A percentile compares a stretch with the other conserved stretches of the same genome.
These are phyloP conservation scores for Rhabditoides inermis DNA, from an alignment of 2,888 invertebrate genomes.

Conservation along the genomic window DNA sequence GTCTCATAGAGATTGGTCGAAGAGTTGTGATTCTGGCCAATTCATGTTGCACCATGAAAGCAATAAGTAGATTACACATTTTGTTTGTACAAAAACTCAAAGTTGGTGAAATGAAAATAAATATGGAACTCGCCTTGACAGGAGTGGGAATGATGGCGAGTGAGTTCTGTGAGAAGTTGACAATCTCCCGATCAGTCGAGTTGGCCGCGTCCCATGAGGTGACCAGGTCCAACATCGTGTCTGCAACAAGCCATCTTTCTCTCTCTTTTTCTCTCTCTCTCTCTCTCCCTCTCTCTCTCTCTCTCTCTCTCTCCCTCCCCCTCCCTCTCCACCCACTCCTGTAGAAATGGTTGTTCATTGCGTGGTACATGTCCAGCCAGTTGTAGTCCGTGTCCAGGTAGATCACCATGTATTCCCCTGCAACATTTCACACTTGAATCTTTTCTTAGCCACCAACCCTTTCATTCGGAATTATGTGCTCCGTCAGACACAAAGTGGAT, in stretches of 20 bases:
- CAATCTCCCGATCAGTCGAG: constrained; percentile 41
- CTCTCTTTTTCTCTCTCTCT: background rate
- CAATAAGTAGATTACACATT: no score
- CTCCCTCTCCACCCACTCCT: constrained; percentile 27
- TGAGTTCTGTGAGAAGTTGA: constrained; percentile 66
- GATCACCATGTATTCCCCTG: constrained; percentile 77
- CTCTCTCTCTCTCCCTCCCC: background rate
- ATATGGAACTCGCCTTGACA: constrained; percentile 58
- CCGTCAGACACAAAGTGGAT: no score
- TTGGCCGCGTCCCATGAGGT: constrained; percentile 40
- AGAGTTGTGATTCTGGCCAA: no score
- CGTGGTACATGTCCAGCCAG: constrained; percentile 50
- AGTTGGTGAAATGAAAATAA: background rate
- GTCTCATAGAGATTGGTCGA: no score
- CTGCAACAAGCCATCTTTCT: constrained; percentile 17
- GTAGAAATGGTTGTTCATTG: constrained; percentile 51
- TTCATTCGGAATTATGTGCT: no score
- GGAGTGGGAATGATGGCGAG: constrained; percentile 81
- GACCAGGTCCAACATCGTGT: constrained; percentile 35
- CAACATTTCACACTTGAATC: background rate
- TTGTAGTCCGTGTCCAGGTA: constrained; percentile 80
- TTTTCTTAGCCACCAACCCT: no score
- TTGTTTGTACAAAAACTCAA: no score
- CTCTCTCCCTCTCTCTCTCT: background rate
- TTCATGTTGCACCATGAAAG: no score